Evolutionary conservation across 2,888 invertebrate genomes (phyloP), one percentile per base, ranked within the genome.

Genomic region (Cinara cedri): DNA sequence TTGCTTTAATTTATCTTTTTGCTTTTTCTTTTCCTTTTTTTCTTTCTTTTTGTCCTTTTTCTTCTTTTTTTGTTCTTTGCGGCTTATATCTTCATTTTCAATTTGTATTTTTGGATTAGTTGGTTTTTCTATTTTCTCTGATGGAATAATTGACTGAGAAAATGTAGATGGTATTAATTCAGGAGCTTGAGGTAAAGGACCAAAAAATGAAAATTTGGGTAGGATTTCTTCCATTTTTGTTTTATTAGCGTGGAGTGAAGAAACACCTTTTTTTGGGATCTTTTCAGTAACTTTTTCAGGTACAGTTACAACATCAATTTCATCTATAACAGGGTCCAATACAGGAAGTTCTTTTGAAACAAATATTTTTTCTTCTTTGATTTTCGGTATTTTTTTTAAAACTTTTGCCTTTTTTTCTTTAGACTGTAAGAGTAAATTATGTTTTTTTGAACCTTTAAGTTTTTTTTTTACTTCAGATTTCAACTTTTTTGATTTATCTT

Each of bases 161-260:
- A 78, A 78, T 49, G 78, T 44, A 42, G 78, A 42, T 51, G 68
- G 68, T 68, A 78, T 70, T 60, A 78, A 70, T 60, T 51, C 78
- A 51, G 78, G 66, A 71, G 74, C 51, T 34, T 51, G 51, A 49
- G 68, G 49, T 42, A 78, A 70, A 60, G 68, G 49, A 16, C 78
- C 70, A 70, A 78, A 78, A 78, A 78, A 78, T 21, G 78, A 78
- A 70, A 78, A 78, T 16, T 78, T 78, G 1, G 78, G 78, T 42
- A 78, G 16, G 51, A 51, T 60, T 68, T 78, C 78, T 68, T 78
- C 60, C n/a, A 78, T 21, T 70, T 78, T 60, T 8, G 13, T 11
- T 60, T 70, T 78, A 1, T 42, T 78, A 34, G n/a, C 51, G 1
- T 34, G 68, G 11, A 34, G 4, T 51, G 26, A 11, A 62, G 34